Evolutionary conservation across 1,140 invertebrate species (phyloP).

Genomic region (Heterodera carotae): DNA sequence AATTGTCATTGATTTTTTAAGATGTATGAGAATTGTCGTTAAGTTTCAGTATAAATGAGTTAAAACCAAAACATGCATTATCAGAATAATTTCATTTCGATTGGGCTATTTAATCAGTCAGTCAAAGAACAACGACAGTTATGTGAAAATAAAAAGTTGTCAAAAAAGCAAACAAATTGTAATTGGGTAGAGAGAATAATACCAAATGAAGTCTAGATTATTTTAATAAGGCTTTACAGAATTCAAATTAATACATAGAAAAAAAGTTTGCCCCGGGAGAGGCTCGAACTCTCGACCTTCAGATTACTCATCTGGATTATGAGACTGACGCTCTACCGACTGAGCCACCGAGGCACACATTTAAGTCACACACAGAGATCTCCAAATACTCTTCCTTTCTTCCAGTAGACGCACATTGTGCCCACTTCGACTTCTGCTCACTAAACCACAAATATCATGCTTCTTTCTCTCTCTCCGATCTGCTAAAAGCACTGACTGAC

Average conservation of each 20-base stretch:
- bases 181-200: too few species aligned
- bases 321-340: slow-evolving; percentile 12
- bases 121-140: too few species aligned
- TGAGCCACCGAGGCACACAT: slow-evolving; percentile 8
- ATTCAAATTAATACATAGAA: slow-evolving; percentile 12
- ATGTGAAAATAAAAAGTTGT: too few species aligned
- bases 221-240: neutral
- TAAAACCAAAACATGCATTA: too few species aligned
- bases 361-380: neutral
- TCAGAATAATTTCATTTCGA: too few species aligned
- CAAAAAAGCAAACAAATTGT: too few species aligned
- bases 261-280: neutral
- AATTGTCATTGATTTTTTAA: too few species aligned
- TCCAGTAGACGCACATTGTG: neutral
- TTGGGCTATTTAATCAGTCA: too few species aligned
- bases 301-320: neutral
- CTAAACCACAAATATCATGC: neutral
- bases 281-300: slow-evolving; percentile 3
- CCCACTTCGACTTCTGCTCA: neutral
- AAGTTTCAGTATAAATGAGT: too few species aligned
- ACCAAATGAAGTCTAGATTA: too few species aligned
- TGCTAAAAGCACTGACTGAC: too few species aligned
- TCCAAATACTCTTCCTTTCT: neutral
- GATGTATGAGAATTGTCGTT: too few species aligned
- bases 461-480: slow-evolving; percentile 9